phyloP scores from a whole-genome alignment of 2,113 vertebrate genomes.

The Octodon degus region DNA sequence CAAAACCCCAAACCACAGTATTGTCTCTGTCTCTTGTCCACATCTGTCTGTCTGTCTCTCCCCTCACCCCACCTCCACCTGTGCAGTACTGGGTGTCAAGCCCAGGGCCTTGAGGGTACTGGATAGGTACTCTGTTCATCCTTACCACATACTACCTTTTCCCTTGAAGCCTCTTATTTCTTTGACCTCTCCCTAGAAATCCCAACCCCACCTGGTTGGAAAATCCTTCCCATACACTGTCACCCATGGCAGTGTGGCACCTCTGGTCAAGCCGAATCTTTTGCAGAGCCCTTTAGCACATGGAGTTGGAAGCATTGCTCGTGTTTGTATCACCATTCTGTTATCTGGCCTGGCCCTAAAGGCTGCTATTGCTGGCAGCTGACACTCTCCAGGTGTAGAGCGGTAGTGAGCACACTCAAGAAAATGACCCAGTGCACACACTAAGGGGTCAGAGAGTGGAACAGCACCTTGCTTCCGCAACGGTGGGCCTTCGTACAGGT shows the following conservation, averaged over 20 bases:
- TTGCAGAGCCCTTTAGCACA: not conserved
- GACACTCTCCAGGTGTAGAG: not conserved
- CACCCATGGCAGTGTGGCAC: not conserved
- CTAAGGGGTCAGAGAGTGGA: not conserved
- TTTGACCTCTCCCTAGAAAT: not conserved
- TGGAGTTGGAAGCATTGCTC: not conserved
- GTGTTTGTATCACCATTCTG: not conserved
- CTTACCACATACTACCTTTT: not conserved
- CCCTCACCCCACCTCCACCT: not conserved
- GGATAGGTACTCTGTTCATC: not conserved
- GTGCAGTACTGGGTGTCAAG: not conserved
- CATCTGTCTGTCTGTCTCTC: not conserved
- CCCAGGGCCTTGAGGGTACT: not conserved
- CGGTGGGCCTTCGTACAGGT: not conserved
- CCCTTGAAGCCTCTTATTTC: not conserved
- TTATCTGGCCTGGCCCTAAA: not conserved
- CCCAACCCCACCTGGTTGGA: not conserved
- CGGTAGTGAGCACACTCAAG: accelerated
- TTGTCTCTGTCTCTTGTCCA: not conserved
- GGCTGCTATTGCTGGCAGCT: not conserved
- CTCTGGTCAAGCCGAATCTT: not conserved
- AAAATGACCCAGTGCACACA: not conserved
- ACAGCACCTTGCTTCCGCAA: not conserved
- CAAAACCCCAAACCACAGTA: too few species aligned
- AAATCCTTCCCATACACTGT: not conserved